Evolutionary conservation across 2,113 vertebrate genomes (phyloP).

Genomic region (Passerina amoena): DNA sequence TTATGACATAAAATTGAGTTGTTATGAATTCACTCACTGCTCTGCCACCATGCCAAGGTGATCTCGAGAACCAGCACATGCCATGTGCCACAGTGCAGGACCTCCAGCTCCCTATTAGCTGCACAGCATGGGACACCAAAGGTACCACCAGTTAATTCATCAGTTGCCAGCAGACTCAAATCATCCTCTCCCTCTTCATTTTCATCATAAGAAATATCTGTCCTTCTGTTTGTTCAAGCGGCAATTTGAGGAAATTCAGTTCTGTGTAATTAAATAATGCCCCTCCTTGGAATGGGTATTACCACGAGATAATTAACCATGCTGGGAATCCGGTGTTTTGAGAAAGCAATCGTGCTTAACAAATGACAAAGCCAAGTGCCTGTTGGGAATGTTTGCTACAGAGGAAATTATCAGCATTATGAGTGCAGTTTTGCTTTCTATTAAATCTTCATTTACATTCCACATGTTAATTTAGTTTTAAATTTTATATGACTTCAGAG

Average conservation of each 20-base stretch:
- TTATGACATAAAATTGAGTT: not conserved
- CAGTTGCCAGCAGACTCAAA: not conserved
- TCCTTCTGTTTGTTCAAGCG: slow-evolving; percentile 20
- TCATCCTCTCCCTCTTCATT: not conserved
- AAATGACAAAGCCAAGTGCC: slow-evolving; percentile 31
- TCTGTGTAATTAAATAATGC: slow-evolving; percentile 41
- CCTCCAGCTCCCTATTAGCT: not conserved
- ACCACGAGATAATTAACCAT: slow-evolving; percentile 30
- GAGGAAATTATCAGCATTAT: slow-evolving; percentile 16
- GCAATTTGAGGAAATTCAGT: slow-evolving; percentile 2
- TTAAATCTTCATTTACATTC: slow-evolving; percentile 53
- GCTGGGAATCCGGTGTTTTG: slow-evolving; percentile 24
- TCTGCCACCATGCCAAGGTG: not conserved
- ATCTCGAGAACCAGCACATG: not conserved
- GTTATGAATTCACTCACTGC: not conserved
- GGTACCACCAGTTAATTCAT: not conserved
- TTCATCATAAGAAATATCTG: not conserved
- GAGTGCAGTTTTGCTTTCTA: slow-evolving; percentile 44
- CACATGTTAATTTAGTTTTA: slow-evolving; percentile 33
- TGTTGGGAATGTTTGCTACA: not conserved
- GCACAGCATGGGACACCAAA: not conserved
- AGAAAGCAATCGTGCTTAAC: slow-evolving; percentile 38
- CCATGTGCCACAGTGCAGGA: not conserved
- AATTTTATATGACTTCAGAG: not conserved
- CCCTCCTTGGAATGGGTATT: slow-evolving; percentile 37